phyloP scores from a whole-genome alignment of 2,888 invertebrate species.

The Sinhomidia bicolor region DNA sequence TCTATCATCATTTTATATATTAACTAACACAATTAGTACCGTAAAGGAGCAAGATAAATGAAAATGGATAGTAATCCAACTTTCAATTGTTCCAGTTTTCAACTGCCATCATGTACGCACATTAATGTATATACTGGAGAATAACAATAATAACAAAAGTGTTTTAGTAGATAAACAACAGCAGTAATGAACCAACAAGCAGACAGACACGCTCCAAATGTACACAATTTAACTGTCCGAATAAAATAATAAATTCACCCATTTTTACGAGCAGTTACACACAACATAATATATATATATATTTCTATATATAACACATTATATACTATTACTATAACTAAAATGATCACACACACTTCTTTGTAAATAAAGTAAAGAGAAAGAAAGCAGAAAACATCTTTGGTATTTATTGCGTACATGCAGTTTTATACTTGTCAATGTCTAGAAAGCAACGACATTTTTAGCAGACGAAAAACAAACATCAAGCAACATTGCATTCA shows the following conservation, averaged over 20 bases:
- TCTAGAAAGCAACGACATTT: neutral
- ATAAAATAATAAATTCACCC: too few relatives aligned
- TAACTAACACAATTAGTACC: slow-evolving; percentile 36
- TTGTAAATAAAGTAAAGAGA: slow-evolving; percentile 28
- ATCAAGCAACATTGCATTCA: slow-evolving; percentile 16
- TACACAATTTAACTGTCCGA: too few relatives aligned
- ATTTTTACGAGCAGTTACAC: too few relatives aligned
- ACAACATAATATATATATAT: neutral
- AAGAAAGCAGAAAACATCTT: slow-evolving; percentile 49
- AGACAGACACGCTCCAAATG: neutral
- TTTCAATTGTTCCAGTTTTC: neutral
- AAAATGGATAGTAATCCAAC: neutral
- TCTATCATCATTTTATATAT: slow-evolving; percentile 40
- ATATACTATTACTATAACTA: neutral
- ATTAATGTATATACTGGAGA: neutral
- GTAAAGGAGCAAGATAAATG: neutral
- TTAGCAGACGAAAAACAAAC: neutral
- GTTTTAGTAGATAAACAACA: neutral
- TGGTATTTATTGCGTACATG: slow-evolving; percentile 41
- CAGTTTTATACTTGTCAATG: too few relatives aligned
- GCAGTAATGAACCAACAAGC: neutral
- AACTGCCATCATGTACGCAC: neutral
- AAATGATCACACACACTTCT: slow-evolving; percentile 3
- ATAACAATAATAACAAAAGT: slow-evolving; percentile 16
- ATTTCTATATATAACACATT: neutral